A percentile compares a stretch with the other conserved stretches of the same genome.
These are phyloP conservation scores for Diphyllodes magnificus DNA, from an alignment of 2,113 vertebrate genomes.

Conservation along the genomic window DNA sequence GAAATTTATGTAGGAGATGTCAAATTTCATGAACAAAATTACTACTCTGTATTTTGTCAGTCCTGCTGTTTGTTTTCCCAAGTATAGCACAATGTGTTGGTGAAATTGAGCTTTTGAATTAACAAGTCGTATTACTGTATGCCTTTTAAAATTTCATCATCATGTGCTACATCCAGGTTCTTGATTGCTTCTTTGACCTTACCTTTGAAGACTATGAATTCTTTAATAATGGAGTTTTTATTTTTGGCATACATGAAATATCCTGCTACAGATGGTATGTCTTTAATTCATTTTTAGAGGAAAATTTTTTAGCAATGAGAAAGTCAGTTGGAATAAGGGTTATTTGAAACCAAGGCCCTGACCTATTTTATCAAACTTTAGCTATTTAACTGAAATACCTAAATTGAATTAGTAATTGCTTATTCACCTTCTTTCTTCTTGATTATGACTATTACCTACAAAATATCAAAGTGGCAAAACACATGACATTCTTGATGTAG, in stretches of 20 bases:
- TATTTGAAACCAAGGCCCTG: neutral
- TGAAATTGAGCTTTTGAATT: neutral
- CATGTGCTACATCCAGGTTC: neutral
- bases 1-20: neutral
- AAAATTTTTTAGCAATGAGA: neutral
- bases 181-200: neutral
- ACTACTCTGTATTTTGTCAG: neutral
- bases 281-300: neutral
- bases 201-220: neutral
- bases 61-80: neutral
- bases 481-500: neutral
- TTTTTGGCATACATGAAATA: neutral
- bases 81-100: neutral
- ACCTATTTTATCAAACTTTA: neutral
- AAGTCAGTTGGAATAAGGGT: neutral
- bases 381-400: neutral
- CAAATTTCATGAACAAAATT: neutral
- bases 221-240: neutral
- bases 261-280: neutral
- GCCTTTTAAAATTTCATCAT: neutral
- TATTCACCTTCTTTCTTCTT: neutral
- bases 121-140: neutral
- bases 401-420: neutral
- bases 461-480: neutral
- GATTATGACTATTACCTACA: neutral